Evolutionary conservation across 2,113 vertebrate species (phyloP), one percentile per base, ranked within the genome.

Genomic region (Oryzias woworae): DNA sequence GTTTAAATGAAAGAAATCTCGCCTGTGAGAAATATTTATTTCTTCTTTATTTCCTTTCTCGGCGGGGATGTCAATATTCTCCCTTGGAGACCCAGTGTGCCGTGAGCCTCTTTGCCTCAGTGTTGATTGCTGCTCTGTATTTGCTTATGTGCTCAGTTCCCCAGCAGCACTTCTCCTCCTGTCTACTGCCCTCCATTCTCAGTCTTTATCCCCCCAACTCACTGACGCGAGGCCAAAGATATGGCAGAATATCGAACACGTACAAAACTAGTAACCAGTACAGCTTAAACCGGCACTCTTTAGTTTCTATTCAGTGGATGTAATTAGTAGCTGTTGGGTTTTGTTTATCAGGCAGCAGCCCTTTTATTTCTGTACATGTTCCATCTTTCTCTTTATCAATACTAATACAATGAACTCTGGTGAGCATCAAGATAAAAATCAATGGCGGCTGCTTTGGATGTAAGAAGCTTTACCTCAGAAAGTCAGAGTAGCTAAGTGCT

Each of bases 61-160:
- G 52, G 36, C n/a, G 48, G 51, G 50, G 49, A 66, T 77, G 65
- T 68, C 73, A 55, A 28, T 62, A 31, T n/a, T 75, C 70, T 73
- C 24, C n/a, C 73, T 56, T 57, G 52, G 53, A 67, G 58, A 57
- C 23, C 14, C 14, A 17, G 59, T 53, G 45, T 66, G 42, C 59
- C 73, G 52, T 52, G 48, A 68, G 53, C 26, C 41, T 65, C 31
- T 58, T 61, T 18, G 53, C 47, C 57, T 69, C 62, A 22, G 53
- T 65, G 69, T 66, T 28, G 20, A 57, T 63, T 31, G 52, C 53
- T 48, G 59, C 28, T 70, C 56, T 66, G 71, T 61, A 56, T 75
- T 75, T 81, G 59, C 78, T 80, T 58, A 53, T 79, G 77, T 78
- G 78, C 72, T 66, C 77, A 63, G 53, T 72, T 57, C 65, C 65